Base-by-base conservation (phyloP, 2,888 invertebrate genomes). In the Aphodius sticticus region DNA sequence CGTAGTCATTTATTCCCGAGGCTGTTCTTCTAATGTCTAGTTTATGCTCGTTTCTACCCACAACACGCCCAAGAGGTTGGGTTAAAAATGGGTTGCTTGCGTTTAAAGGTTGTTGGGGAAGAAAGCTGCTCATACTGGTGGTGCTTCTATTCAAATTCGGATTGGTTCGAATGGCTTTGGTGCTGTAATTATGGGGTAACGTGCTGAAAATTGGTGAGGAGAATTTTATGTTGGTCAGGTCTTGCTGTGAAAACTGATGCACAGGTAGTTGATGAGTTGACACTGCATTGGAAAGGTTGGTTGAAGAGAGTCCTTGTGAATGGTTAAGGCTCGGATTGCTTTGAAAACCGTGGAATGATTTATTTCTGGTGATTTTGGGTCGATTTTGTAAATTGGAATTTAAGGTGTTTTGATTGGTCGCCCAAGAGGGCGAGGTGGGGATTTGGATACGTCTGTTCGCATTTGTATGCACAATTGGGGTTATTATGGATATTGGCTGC, bases 401-500 rank as follows among this genome's bases (percentile, higher is more conserved):
- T 14, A 79, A n/a, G 70, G 78, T 72, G 26, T 76, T 76, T 80
- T 82, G 76, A 81, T 75, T 70, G 78, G 77, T 69, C 77, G 77
- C 82, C 85, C 81, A 76, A 74, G 77, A 53, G 36, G 76, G 77
- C 14, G 37, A 76, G 14, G 70, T 69, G 35, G 70, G 35, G 15
- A 69, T 14, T 77, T 69, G 80, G 16, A 74, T 83, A 83, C 80
- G 80, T 83, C 81, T 71, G 79, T 70, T 83, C 80, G 70, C 15
- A 75, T 82, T 83, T 82, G 83, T 86, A 84, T 89, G 89, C 81
- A 86, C 86, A 83, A 89, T 89, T 81, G 90, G 89, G 90, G 93
- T 93, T 92, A 92, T 91, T 88, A 91, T 89, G 88, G 91, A 91
- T 88, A 91, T 90, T 86, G 91, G 91, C 91, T 91, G 91, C 87